Percentiles rank a stretch among this genome's conserved stretches.
Evolutionary conservation across 2,113 vertebrate species (phyloP).

Genomic region (Cavia porcellus): DNA sequence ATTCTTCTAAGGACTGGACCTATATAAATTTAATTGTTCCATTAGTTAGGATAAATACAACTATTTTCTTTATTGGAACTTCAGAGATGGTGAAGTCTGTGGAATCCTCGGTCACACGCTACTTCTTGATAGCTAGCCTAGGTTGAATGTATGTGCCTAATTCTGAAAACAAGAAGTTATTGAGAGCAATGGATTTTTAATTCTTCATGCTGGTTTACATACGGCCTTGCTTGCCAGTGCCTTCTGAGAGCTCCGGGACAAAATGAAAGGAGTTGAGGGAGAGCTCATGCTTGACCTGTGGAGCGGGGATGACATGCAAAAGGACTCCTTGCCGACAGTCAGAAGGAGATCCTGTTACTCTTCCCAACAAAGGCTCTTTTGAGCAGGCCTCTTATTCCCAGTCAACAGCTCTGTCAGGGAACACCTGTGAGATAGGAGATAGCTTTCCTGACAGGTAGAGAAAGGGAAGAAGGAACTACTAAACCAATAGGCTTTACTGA

Average conservation of each 20-base stretch:
- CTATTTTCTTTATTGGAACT: neutral
- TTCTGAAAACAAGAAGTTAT: conserved; percentile 5
- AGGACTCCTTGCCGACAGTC: neutral
- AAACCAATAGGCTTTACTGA: neutral
- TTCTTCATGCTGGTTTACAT: neutral
- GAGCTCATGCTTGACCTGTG: neutral
- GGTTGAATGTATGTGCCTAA: neutral
- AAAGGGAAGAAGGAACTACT: neutral
- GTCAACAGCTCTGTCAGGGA: neutral
- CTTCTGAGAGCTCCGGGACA: neutral
- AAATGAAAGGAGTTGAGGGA: neutral
- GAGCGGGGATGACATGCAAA: neutral
- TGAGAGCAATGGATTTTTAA: neutral
- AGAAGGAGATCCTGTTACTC: neutral
- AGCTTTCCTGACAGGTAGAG: neutral
- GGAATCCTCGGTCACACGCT: neutral
- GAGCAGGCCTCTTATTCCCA: neutral
- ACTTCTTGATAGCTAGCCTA: neutral
- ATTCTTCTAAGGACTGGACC: conserved; percentile 3
- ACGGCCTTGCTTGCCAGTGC: neutral
- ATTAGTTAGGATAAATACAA: neutral
- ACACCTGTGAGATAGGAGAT: neutral
- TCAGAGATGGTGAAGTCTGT: neutral
- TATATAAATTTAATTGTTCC: conserved; percentile 46
- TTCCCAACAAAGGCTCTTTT: neutral